Conservation (phyloP, 30 jellyfish, hydroid and myxozoan species). For the Aurelia aurita region DNA sequence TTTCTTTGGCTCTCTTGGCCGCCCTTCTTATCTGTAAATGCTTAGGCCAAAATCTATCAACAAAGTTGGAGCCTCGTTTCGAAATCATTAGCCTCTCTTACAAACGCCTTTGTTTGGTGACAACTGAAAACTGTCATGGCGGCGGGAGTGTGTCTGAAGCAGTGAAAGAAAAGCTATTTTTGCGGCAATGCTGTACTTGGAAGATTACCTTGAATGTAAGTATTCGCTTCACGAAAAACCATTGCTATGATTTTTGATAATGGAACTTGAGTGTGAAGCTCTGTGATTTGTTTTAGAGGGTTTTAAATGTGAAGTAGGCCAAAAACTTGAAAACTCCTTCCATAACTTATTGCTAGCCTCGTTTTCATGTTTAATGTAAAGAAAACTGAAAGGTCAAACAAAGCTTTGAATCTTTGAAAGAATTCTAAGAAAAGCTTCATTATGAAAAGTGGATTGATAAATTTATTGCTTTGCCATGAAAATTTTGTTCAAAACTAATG, state of each 20-base stretch:
- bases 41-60: not conserved
- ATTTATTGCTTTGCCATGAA: too few species aligned
- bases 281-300: not conserved
- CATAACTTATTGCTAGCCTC: too few species aligned
- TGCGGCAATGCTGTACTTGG: slow-evolving; percentile 82
- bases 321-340: too few species aligned
- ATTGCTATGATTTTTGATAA: not conserved
- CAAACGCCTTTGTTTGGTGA: not conserved
- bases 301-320: too few species aligned
- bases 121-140: slow-evolving; percentile 49
- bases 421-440: too few species aligned
- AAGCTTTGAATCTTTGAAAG: too few species aligned
- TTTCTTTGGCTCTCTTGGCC: not conserved
- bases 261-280: not conserved
- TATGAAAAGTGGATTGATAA: too few species aligned
- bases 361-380: too few species aligned
- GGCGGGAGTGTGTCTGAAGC: slow-evolving; percentile 22
- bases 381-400: too few species aligned
- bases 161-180: not conserved
- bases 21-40: not conserved
- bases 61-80: slow-evolving; percentile 10
- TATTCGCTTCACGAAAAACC: not conserved
- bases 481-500: too few species aligned
- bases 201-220: slow-evolving; percentile 88
- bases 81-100: not conserved